These are phyloP conservation scores for Xerus rutilus DNA, from an alignment of 2,797 vertebrate species.

Conservation along the genomic window DNA sequence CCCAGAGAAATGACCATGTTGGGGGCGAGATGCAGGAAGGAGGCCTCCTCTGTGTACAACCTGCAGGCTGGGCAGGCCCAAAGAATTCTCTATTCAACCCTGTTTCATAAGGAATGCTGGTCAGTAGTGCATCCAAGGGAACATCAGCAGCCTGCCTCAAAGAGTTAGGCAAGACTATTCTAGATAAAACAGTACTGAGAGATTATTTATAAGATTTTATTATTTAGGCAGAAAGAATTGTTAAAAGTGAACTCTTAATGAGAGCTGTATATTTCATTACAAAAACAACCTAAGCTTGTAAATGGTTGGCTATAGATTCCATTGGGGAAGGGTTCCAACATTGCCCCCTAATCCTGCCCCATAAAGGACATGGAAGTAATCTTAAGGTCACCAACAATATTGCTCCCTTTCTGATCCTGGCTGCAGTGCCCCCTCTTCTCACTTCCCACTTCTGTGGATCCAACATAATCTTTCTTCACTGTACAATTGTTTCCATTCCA, in stretches of 20 bases:
- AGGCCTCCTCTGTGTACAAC: background rate
- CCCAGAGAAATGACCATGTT: background rate
- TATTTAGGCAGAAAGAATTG: background rate
- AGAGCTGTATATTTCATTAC: constrained; percentile 22
- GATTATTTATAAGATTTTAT: background rate
- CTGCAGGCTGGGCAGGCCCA: background rate
- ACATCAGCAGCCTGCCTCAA: background rate
- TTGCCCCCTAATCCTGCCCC: background rate
- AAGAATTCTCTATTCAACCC: background rate
- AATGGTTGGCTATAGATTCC: constrained; percentile 16
- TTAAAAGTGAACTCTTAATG: constrained; percentile 37
- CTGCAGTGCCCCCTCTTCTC: background rate
- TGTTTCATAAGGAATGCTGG: background rate
- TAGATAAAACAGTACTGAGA: background rate
- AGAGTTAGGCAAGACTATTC: background rate
- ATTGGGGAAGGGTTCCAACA: background rate
- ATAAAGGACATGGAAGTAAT: background rate
- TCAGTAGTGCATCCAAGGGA: background rate
- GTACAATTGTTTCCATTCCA: background rate
- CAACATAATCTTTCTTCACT: background rate
- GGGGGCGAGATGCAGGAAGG: background rate
- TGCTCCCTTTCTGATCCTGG: background rate
- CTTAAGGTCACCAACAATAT: background rate
- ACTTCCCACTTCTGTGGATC: background rate
- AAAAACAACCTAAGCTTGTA: constrained; percentile 10